These are phyloP conservation scores for Holacanthus passer DNA, from an alignment of 2,113 vertebrate species.

Conservation along the genomic window DNA sequence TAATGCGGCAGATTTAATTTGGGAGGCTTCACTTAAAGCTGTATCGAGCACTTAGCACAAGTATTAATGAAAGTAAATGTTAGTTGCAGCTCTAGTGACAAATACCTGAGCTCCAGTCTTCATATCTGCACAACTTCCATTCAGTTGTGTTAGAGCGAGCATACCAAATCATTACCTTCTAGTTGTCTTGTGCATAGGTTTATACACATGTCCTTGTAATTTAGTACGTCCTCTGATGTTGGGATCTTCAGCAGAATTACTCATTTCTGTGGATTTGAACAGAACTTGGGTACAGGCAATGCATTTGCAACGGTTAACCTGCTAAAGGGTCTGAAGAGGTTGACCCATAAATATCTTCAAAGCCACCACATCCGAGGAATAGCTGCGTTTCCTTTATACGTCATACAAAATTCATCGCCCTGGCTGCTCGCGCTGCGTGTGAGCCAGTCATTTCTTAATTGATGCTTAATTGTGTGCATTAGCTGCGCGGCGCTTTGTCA, in stretches of 20 bases:
- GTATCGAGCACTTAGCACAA: background rate
- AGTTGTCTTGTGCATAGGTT: background rate
- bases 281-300: background rate
- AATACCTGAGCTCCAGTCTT: background rate
- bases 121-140: background rate
- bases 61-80: background rate
- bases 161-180: background rate
- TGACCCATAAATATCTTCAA: constrained; percentile 36
- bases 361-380: constrained; percentile 7
- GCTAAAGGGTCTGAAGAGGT: constrained; percentile 5
- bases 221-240: background rate
- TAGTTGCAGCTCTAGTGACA: background rate
- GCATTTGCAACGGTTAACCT: constrained; percentile 9
- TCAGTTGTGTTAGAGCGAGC: background rate
- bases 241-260: constrained; percentile 1
- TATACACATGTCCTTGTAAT: background rate
- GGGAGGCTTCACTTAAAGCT: background rate
- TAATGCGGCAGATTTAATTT: constrained; percentile 44
- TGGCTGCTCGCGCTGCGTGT: constrained; percentile 23
- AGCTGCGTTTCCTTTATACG: constrained; percentile 38
- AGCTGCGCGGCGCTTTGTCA: constrained; percentile 38
- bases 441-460: constrained; percentile 50
- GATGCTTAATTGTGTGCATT: constrained; percentile 56
- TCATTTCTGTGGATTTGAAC: constrained; percentile 1
- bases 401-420: constrained; percentile 35